phyloP scores from a whole-genome alignment of 2,113 vertebrate species.

The Pogonocichla stellata region DNA sequence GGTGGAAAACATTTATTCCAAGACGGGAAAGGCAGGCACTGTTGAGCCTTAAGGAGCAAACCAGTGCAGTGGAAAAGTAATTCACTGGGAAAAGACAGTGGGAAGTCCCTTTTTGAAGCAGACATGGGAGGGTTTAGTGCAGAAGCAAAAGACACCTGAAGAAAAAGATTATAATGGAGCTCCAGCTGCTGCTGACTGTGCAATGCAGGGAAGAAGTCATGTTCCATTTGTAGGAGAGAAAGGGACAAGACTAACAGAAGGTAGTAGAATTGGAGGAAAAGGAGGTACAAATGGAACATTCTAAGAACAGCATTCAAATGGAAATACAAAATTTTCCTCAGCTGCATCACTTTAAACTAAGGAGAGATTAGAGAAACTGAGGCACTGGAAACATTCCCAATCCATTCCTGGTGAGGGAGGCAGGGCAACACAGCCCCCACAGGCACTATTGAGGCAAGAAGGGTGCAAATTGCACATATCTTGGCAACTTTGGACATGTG shows the following conservation, averaged over 20 bases:
- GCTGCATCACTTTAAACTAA: not conserved
- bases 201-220: not conserved
- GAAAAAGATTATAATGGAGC: not conserved
- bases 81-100: not conserved
- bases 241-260: not conserved
- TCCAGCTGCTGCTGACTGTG: not conserved
- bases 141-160: not conserved
- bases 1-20: not conserved
- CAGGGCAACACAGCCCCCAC: not conserved
- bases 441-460: not conserved
- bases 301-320: not conserved
- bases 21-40: not conserved
- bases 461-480: fast-evolving
- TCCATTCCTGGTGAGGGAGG: not conserved
- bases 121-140: not conserved
- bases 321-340: not conserved
- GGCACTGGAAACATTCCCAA: not conserved
- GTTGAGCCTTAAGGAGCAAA: not conserved
- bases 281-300: not conserved
- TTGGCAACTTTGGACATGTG: not conserved
- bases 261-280: not conserved
- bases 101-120: not conserved
- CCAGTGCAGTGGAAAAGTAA: not conserved
- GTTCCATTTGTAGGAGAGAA: not conserved
- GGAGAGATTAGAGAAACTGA: not conserved